Evolutionary conservation across 2,113 vertebrate species (phyloP), one percentile per base, ranked within the genome.

Genomic region (Phrynosoma blainvillii): DNA sequence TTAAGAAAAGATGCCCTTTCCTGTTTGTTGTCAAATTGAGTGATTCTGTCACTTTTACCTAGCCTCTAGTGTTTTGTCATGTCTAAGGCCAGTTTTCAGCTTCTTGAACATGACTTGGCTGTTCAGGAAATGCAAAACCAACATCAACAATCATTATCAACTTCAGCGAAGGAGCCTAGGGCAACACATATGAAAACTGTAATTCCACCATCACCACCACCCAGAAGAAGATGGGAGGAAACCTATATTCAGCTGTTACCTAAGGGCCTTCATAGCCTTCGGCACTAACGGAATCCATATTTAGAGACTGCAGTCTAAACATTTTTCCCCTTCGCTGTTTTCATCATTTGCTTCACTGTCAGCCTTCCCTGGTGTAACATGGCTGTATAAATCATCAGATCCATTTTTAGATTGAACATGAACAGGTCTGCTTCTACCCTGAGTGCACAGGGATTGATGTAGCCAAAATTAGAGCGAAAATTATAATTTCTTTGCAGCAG

Each of bases 191-290:
- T 89, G 85, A 90, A 94, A 75, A 0, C 1, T 66, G 47, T 88
- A 82, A 86, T 84, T 93, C 79, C 88, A 47, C 77, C n/a, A 5
- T 4, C 47, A 7, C 47, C 47, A 36, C 88, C 90, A 78, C 86
- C 36, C 86, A 87, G 91, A 90, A 93, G 89, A 94, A 87, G 90
- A 94, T 93, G 92, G 30, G 42, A n/a, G 42, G 36, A 25, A 70
- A 92, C 81, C 90, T 93, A 95, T 91, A 93, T 76, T 86, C 89
- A 94, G 93, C 85, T 1, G n/a, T 88, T 87, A 95, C 94, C 93
- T 94, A 93, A 95, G 94, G 95, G 94, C 92, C 94, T 94, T 93
- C 89, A 92, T 92, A 93, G 95, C 95, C 95, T 91, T 94, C 59
- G 89, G 95, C 93, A 93, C 87, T 89, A 90, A 95, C 86, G 76